Percentiles rank a stretch among this genome's conserved stretches.
phyloP scores from a whole-genome alignment of 2,888 invertebrate genomes.

The Bombylius major region DNA sequence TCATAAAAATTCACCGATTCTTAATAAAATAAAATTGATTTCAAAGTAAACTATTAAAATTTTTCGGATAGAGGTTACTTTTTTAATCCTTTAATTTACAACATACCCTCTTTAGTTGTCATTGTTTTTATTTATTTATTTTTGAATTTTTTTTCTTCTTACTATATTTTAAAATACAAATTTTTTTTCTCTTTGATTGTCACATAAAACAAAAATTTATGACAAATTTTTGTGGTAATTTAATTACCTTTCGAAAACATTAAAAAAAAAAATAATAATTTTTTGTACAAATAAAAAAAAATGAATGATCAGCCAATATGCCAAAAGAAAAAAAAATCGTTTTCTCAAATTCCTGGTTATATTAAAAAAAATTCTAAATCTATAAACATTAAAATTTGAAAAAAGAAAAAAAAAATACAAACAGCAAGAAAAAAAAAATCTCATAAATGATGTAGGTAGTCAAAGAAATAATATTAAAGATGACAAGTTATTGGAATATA shows the following conservation, averaged over 20 bases:
- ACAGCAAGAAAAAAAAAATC: too few species aligned
- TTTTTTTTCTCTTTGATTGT: neutral
- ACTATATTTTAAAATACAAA: neutral
- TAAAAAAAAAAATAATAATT: neutral
- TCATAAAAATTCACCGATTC: too few species aligned
- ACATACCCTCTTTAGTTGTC: neutral
- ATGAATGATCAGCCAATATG: too few species aligned
- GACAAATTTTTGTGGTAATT: conserved; percentile 7
- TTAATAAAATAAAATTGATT: neutral
- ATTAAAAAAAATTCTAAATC: too few species aligned
- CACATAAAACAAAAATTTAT: conserved; percentile 5
- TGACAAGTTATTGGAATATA: too few species aligned
- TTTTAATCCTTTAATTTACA: neutral
- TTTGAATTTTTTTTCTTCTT: neutral
- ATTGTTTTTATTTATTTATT: neutral
- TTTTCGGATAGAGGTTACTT: neutral
- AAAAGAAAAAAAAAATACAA: too few species aligned
- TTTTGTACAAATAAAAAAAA: too few species aligned
- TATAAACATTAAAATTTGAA: too few species aligned
- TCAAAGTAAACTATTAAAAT: neutral
- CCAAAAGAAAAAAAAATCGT: too few species aligned
- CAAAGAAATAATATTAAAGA: too few species aligned
- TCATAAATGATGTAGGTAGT: too few species aligned
- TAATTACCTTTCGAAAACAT: neutral
- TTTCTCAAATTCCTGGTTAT: too few species aligned